These are phyloP conservation scores for Zygogramma bicolorata DNA, from an alignment of 2,888 invertebrate genomes.

Conservation along the genomic window DNA sequence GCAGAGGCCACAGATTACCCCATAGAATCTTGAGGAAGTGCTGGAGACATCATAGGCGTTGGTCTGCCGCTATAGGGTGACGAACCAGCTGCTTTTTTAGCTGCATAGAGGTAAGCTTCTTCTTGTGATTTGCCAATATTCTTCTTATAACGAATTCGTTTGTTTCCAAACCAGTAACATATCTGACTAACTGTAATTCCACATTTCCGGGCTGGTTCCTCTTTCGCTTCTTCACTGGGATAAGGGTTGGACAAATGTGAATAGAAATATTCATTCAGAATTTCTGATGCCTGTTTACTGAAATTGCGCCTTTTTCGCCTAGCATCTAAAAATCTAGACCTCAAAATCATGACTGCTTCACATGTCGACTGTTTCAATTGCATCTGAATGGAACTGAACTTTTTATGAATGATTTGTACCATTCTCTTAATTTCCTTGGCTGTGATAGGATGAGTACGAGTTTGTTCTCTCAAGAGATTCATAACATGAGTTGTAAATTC, in stretches of 20 bases:
- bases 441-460: slow-evolving; percentile 96
- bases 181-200: slow-evolving; percentile 87
- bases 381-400: slow-evolving; percentile 97
- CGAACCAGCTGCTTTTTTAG: too few species aligned
- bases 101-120: too few species aligned
- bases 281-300: slow-evolving; percentile 99
- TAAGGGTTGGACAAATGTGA: too few species aligned
- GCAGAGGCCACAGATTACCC: too few species aligned
- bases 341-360: slow-evolving; percentile 99
- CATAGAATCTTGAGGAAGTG: too few species aligned
- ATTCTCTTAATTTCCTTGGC: slow-evolving; percentile 99
- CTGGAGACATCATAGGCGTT: too few species aligned
- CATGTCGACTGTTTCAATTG: slow-evolving; percentile 99
- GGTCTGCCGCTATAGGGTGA: too few species aligned
- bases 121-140: too few species aligned
- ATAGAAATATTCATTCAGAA: slow-evolving; percentile 99
- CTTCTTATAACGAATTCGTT: too few species aligned
- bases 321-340: slow-evolving; percentile 85
- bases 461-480: slow-evolving; percentile 96
- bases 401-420: slow-evolving; percentile 99
- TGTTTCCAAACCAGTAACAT: too few species aligned
- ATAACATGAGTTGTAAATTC: slow-evolving; percentile 99
- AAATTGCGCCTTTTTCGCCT: slow-evolving; percentile 96
- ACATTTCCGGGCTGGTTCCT: slow-evolving; percentile 98
- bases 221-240: slow-evolving; percentile 99